Evolutionary conservation across 92 coral and sea anemone genomes (phyloP).

Genomic region (Isaurus tuberculatus): DNA sequence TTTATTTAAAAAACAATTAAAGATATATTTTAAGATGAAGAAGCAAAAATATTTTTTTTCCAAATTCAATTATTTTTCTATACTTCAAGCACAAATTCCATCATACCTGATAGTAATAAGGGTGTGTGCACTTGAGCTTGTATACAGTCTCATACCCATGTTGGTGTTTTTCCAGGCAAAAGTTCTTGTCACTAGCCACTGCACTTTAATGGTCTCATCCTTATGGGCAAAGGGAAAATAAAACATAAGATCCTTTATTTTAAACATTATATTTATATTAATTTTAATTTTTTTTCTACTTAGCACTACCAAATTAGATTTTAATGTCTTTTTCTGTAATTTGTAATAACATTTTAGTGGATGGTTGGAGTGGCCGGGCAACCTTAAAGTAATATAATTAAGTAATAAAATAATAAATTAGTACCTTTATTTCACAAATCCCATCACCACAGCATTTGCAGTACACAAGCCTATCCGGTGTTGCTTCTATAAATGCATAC

Average conservation of each 20-base stretch:
- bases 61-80: too few relatives aligned
- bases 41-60: background rate
- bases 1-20: background rate
- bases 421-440: conserved; percentile 53
- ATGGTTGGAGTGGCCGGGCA: background rate
- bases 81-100: background rate
- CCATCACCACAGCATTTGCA: conserved; percentile 60
- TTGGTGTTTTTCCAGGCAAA: conserved; percentile 3
- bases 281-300: too few relatives aligned
- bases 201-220: too few relatives aligned
- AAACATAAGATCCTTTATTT: too few relatives aligned
- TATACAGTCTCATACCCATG: background rate
- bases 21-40: background rate
- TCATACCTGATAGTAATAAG: conserved; percentile 12
- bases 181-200: too few relatives aligned
- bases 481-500: background rate
- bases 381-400: background rate
- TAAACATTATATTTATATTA: too few relatives aligned
- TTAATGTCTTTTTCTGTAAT: background rate
- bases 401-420: too few relatives aligned
- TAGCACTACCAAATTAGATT: background rate
- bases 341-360: background rate
- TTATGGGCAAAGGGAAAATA: too few relatives aligned
- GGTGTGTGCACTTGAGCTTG: conserved; percentile 10
- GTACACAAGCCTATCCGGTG: conserved; percentile 29